phyloP scores from a whole-genome alignment of 2,113 vertebrate species.

The Rhombomys opimus region DNA sequence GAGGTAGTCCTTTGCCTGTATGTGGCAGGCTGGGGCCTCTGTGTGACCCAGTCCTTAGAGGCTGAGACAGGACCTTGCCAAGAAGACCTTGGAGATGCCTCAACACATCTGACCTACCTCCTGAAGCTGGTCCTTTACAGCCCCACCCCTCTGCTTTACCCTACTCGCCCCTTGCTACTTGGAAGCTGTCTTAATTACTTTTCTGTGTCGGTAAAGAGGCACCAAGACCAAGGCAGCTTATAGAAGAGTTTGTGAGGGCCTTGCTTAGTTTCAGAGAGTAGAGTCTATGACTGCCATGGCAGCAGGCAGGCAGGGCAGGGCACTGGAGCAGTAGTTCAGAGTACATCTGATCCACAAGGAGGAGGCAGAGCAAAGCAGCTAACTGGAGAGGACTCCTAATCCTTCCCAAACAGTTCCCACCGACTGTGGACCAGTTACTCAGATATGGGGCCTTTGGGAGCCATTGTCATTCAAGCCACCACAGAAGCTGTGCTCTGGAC shows the following conservation, averaged over 20 bases:
- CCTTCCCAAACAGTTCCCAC: neutral
- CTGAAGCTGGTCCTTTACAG: neutral
- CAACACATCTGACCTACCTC: neutral
- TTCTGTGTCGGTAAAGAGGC: neutral
- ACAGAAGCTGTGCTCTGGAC: neutral
- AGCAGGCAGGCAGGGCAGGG: neutral
- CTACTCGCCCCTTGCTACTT: neutral
- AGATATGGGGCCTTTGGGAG: neutral
- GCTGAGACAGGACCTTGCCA: neutral
- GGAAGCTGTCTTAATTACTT: neutral
- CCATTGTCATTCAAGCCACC: neutral
- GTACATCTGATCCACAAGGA: neutral
- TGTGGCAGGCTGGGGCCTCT: neutral
- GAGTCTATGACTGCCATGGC: neutral
- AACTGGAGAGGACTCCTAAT: neutral
- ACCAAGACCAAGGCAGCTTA: neutral
- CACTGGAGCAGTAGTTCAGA: neutral
- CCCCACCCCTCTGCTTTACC: neutral
- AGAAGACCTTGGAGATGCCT: neutral
- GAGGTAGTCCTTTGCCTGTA: neutral
- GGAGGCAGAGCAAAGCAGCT: too few species aligned
- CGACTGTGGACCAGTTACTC: neutral
- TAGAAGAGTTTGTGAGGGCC: neutral
- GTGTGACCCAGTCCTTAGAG: neutral
- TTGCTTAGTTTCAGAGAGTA: neutral